phyloP scores from a whole-genome alignment of 2,797 vertebrate species.

The Aldrovandia affinis region DNA sequence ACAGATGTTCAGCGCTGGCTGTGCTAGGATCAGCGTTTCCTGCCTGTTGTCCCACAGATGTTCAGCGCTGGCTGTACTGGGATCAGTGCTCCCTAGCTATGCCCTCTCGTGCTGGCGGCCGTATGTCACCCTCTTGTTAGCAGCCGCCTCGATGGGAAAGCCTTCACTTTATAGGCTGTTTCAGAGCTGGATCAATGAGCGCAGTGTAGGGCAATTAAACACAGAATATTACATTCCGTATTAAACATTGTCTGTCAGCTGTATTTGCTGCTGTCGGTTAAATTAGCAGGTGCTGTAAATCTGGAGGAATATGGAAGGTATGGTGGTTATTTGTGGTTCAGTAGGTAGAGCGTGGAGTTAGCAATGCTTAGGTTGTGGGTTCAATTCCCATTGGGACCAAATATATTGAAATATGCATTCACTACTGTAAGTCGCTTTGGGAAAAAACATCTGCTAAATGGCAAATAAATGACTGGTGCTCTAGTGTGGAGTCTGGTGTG shows the following conservation, averaged over 20 bases:
- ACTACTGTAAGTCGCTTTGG: too few species aligned
- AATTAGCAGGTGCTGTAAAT: neutral
- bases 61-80: constrained; percentile 45
- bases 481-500: neutral
- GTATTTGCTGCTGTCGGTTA: constrained; percentile 34
- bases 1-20: constrained; percentile 40
- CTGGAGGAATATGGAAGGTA: neutral
- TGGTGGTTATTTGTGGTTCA: too few species aligned
- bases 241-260: constrained; percentile 28
- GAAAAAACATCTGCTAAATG: too few species aligned
- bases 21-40: constrained; percentile 44
- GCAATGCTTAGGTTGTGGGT: too few species aligned
- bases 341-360: too few species aligned
- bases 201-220: constrained; percentile 34
- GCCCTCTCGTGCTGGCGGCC: constrained; percentile 43
- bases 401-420: too few species aligned
- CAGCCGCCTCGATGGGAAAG: neutral
- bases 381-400: too few species aligned
- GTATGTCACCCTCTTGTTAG: neutral
- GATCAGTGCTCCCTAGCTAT: constrained; percentile 36
- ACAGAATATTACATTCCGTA: constrained; percentile 31
- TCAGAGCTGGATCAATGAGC: constrained; percentile 32
- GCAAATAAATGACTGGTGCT: too few species aligned
- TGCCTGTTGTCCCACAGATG: constrained; percentile 41
- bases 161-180: constrained; percentile 22